Evolutionary conservation across 1,140 invertebrate genomes (phyloP).

Genomic region (Listronotus bonariensis): DNA sequence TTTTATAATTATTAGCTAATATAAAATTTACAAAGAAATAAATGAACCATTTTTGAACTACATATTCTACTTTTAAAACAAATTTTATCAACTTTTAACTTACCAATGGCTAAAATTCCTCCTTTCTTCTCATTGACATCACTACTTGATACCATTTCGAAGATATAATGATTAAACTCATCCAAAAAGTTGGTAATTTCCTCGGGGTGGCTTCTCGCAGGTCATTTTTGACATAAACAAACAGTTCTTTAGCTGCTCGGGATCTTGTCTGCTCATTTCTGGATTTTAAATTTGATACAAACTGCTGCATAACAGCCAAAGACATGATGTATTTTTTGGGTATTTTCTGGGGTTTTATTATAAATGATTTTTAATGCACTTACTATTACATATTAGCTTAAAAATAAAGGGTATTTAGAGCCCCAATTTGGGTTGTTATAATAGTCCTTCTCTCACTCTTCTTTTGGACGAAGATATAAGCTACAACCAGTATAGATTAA

Average conservation of each 20-base stretch:
- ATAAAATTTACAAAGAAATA: too few relatives aligned
- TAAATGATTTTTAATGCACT: too few relatives aligned
- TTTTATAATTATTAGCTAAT: too few relatives aligned
- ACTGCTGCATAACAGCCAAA: slow-evolving; percentile 71
- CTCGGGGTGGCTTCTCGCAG: slow-evolving; percentile 88
- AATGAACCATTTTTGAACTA: too few relatives aligned
- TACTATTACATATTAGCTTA: too few relatives aligned
- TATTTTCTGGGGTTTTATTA: slow-evolving; percentile 50
- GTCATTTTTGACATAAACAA: slow-evolving; percentile 90
- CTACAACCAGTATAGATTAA: too few relatives aligned
- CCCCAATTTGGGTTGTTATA: too few relatives aligned
- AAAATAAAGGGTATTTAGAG: too few relatives aligned
- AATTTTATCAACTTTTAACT: slow-evolving; percentile 33
- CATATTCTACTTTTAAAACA: too few relatives aligned
- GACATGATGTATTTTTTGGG: slow-evolving; percentile 59
- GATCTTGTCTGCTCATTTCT: slow-evolving; percentile 81
- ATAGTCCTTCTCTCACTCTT: too few relatives aligned
- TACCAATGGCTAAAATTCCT: slow-evolving; percentile 91
- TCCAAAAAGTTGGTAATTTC: slow-evolving; percentile 90
- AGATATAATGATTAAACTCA: slow-evolving; percentile 94
- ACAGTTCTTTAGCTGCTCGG: slow-evolving; percentile 85
- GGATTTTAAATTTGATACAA: slow-evolving; percentile 86
- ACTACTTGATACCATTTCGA: slow-evolving; percentile 91
- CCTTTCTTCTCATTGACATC: slow-evolving; percentile 96
- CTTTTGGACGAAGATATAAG: too few relatives aligned